Evolutionary conservation across 2,888 invertebrate genomes (phyloP), one percentile per base, ranked within the genome.

Genomic region (Mesochorus sp.): DNA sequence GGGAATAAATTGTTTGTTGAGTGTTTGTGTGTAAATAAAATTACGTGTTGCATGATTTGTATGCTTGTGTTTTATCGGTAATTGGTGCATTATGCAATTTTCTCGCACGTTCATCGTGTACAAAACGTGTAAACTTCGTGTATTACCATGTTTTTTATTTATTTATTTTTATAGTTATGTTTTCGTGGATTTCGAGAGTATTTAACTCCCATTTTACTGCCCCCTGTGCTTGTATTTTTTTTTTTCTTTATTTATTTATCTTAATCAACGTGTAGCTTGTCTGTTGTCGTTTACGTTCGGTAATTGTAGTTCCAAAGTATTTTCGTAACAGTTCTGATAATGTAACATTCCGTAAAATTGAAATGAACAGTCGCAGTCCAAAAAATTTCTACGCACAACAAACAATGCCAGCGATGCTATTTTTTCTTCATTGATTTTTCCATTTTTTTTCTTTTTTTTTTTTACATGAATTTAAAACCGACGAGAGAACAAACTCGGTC

Each of bases 351-450:
- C 67, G 62, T 77, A 57, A 62, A 80, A 80, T 55, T 76, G 72
- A 76, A 76, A 79, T 67, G 26, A 81, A 77, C 64, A 53, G 44
- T 73, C 75, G n/a, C n/a, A 80, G 72, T 78, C 75, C 53, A 76
- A 77, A 78, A 76, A 76, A 66, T 12, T 34, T 79, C 82, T 82
- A 83, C 83, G 68, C 80, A 82, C 81, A 80, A 82, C 76, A 80
- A 80, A 81, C 81, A 83, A 81, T 74, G 78, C 81, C 79, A 79
- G 73, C 71, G 75, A 80, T 81, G 62, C 80, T 59, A 66, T 57
- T 26, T 31, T 61, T 53, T 51, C 10, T 49, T 17, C 21, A 8
- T 28, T 57, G n/a, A 19, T 49, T 37, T 31, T 19, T n/a, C n/a
- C n/a, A n/a, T n/a, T n/a, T n/a, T n/a, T n/a, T n/a, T n/a, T n/a